Base-by-base conservation (phyloP, 2,888 invertebrate genomes). In the Chirona hameri region DNA sequence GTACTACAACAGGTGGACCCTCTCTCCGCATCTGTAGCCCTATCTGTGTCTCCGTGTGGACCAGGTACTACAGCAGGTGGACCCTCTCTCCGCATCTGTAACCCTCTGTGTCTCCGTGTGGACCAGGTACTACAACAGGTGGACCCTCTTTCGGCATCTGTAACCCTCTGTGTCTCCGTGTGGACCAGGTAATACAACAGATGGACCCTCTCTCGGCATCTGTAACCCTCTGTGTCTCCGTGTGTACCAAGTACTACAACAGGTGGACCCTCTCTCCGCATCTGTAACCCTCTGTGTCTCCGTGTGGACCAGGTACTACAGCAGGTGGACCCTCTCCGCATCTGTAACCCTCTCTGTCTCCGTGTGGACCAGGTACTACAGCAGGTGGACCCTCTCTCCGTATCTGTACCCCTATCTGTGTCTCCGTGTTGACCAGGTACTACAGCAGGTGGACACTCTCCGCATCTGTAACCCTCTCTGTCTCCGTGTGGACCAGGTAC, bases 361-460 rank as follows among this genome's bases (percentile, higher is more conserved):
- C 29, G n/a, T 29, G 15, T 10, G 9, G 18, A 21, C 4, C 86
- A 92, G 93, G 87, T 94, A 92, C 88, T 97, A 97, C 87, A 94
- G 95, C 9, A 93, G 93, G 86, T 93, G 92, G 89, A n/a, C n/a
- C n/a, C n/a, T n/a, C n/a, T n/a, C n/a, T n/a, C n/a, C n/a, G 2
- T 7, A 15, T 52, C 52, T 52, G 15, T 52, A 52, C 3, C 52
- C 15, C 39, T 39, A 2, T 18, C 52, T 52, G 52, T 52, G 52
- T 60, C n/a, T 10, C 69, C 29, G n/a, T 29, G 15, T 10, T 1
- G 18, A 21, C 4, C 86, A 92, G 93, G 87, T 94, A 92, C 88
- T 97, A 97, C 87, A 94, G 95, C 9, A 93, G 93, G 86, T 93
- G 92, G 89, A n/a, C n/a, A n/a, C n/a, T n/a, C n/a, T n/a, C n/a